Evolutionary conservation across 2,797 vertebrate genomes (phyloP), one percentile per base, ranked within the genome.

Genomic region (Spatula versicolor): DNA sequence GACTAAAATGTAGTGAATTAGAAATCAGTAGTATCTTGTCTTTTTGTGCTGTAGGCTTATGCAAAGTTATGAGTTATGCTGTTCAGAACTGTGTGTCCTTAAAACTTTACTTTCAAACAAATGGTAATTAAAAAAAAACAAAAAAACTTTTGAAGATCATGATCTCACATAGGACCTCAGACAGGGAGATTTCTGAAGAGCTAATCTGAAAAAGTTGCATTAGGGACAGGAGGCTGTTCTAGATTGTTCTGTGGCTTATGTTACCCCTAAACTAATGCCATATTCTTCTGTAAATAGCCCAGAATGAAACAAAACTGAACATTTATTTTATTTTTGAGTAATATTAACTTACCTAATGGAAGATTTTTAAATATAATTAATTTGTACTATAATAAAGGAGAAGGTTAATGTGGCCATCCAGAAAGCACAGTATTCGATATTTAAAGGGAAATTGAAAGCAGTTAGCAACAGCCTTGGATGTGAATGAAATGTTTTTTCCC

Each of bases 401-500:
- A 85, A 54, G 68, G 21, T 21, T 74, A 62, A 55, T 58, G 31
- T 4, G 2, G 4, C 9, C 13, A 58, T 30, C n/a, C 48, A 68
- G 52, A 83, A 90, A 83, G 25, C 6, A 52, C 9, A 46, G 3
- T 41, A 30, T 79, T 78, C 17, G 59, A 73, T 81, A 89, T 56
- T 92, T 68, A 26, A 77, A 83, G 33, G 35, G 13, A 90, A 91
- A 83, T 66, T 63, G 10, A 63, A 66, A 69, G 13, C 50, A 87
- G 37, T 21, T 48, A 35, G 13, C 33, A 72, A 54, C 41, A 75
- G 30, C 43, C 43, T 89, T 76, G 25, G 25, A 79, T n/a, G 16
- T 41, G n/a, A 74, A 64, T 30, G 35, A 74, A 85, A 56, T 1
- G 8, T 31, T 75, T 89, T 79, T 50, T 30, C 28, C 35, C 17